Base-by-base conservation (phyloP, 2,888 invertebrate genomes). In the Meganola albula region DNA sequence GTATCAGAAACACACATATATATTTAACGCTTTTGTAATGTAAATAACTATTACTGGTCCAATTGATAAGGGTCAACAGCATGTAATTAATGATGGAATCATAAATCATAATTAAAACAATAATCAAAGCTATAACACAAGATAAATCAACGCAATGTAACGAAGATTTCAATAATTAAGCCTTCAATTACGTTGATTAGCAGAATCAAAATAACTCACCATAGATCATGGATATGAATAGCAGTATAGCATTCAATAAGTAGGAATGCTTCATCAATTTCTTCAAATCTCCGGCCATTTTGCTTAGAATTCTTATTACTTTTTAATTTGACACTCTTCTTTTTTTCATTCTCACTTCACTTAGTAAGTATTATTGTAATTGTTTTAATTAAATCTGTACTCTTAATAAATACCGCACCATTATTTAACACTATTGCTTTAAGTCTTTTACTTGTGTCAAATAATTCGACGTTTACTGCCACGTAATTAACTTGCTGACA, bases 401-500 rank as follows among this genome's bases (percentile, higher is more conserved):
- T 52, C 33, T 40, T 59, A 59, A 61, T 61, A 58, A 59, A 56
- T 42, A 53, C 49, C 46, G 55, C 57, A 66, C 56, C 64, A 63
- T 71, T 58, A 44, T 66, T 62, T 70, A 74, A 74, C 71, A 66
- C 55, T 67, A 63, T 48, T 34, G 40, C 42, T 48, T 46, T 59
- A 55, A 69, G 55, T 62, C 53, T 58, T 56, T 60, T 65, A 64
- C 56, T 54, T 61, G 65, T 53, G 63, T 53, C 53, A 59, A 73
- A 63, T 75, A 74, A 75, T 75, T 70, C 79, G 74, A 63, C 74
- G 65, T 72, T 67, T 16, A 67, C 72, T 70, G 65, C 65, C 57
- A 63, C 55, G 58, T 72, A 74, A 79, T 79, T 76, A 82, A 75
- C 72, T 57, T 69, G 74, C 64, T 76, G 79, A 84, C 80, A 78